Evolutionary conservation across 2,113 vertebrate species (phyloP).

Genomic region (Hippoglossus stenolepis): DNA sequence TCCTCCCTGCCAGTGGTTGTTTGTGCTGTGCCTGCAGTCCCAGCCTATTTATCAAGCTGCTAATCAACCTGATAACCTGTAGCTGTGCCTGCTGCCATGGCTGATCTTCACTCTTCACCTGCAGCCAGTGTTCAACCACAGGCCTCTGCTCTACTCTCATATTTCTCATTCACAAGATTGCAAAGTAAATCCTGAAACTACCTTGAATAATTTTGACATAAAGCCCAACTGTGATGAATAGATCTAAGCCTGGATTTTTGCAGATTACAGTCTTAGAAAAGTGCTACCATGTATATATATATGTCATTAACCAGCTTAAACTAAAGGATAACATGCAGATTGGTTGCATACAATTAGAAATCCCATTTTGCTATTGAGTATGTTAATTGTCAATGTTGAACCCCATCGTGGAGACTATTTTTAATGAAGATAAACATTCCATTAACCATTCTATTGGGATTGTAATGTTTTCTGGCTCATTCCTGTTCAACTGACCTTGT

Average conservation of each 20-base stretch:
- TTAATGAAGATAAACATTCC: background rate
- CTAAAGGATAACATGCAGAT: background rate
- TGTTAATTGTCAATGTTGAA: background rate
- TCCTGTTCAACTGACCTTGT: too few species aligned
- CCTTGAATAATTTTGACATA: constrained; percentile 9
- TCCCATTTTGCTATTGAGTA: background rate
- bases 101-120: constrained; percentile 44
- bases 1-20: background rate
- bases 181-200: constrained; percentile 41
- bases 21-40: constrained; percentile 16
- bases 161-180: constrained; percentile 21
- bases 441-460: too few species aligned
- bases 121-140: constrained; percentile 12
- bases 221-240: background rate
- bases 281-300: background rate
- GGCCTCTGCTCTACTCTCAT: constrained; percentile 10
- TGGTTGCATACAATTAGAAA: background rate
- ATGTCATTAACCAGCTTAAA: background rate
- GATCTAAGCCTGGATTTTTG: constrained; percentile 7
- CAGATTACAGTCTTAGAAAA: constrained; percentile 13
- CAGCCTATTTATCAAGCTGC: constrained; percentile 61
- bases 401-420: background rate
- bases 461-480: too few species aligned
- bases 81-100: constrained; percentile 55
- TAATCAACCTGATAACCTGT: constrained; percentile 71